Evolutionary conservation across 1,140 invertebrate species (phyloP), one percentile per base, ranked within the genome.

Genomic region (Bombus pyrosoma): DNA sequence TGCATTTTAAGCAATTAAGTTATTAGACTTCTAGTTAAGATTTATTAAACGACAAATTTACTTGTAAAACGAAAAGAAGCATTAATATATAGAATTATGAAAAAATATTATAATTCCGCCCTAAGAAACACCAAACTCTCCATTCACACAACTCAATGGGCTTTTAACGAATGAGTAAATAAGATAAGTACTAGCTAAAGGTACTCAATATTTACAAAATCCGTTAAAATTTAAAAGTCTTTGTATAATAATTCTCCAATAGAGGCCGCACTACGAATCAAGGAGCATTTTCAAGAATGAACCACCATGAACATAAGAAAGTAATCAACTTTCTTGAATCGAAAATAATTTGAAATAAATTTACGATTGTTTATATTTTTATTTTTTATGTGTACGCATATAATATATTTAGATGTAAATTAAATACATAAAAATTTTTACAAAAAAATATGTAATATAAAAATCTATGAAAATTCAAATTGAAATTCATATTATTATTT

Each of bases 121-220:
- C 3, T 22, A 18, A 68, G 22, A 74, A 73, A 64, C 22, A 57
- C 25, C 2, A 66, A 74, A 47, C 22, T 53, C 22, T 85, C 32
- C 37, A 6, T 28, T 3, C 64, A 37, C 18, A 32, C 69, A 81
- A 47, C 22, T 81, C 1, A 15, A 34, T n/a, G 37, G 37, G 12
- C 28, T 85, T 78, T 32, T 77, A 87, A 68, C 53, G 68, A 34
- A 77, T 28, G 3, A 43, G 5, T 22, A 53, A 53, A 53, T 53
- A 53, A 53, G 43, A 47, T 18, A 5, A 18, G 18, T 53, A 53
- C 47, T 22, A 22, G 47, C 18, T 53, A 53, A 22, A 53, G 34
- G 47, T 5, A 37, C 18, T 47, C 32, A 47, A 57, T 22, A 81
- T 86, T 89, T 82, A 81, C 86, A 88, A 89, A 82, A 53, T 76